These are phyloP conservation scores for Melanostigma gelatinosum DNA, from an alignment of 2,113 vertebrate genomes.

Conservation along the genomic window DNA sequence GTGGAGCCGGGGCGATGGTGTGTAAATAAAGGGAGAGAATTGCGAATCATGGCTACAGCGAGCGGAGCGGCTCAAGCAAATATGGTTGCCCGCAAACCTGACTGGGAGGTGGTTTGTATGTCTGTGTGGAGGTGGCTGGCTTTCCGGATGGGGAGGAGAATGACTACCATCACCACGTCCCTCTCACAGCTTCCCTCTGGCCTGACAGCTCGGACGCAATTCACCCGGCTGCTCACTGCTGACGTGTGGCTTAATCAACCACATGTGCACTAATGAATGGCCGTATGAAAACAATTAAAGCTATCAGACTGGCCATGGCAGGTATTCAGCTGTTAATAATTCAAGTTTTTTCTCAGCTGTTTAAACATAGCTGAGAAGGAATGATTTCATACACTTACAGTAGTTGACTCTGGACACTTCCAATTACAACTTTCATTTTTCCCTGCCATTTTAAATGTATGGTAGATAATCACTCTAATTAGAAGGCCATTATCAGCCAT, in stretches of 20 bases:
- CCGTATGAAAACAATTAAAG: conserved; percentile 67
- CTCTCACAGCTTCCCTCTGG: conserved; percentile 68
- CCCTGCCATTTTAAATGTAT: conserved; percentile 45
- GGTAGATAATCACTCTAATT: conserved; percentile 58
- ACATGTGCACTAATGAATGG: conserved; percentile 59
- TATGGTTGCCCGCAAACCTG: conserved; percentile 92
- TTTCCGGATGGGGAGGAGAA: conserved; percentile 72
- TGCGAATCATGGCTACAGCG: conserved; percentile 87
- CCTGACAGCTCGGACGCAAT: conserved; percentile 84
- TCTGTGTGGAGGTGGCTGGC: conserved; percentile 60
- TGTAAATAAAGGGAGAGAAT: conserved; percentile 95
- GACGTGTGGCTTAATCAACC: conserved; percentile 76
- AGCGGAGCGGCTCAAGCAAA: conserved; percentile 91
- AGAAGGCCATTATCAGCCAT: conserved; percentile 63
- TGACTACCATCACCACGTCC: conserved; percentile 62
- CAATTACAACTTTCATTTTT: conserved; percentile 44
- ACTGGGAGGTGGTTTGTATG: conserved; percentile 83
- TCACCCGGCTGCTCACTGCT: conserved; percentile 83
- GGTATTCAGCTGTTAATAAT: conserved; percentile 52
- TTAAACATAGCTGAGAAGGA: conserved; percentile 44
- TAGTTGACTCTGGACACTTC: conserved; percentile 38
- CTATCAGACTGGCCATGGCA: conserved; percentile 38
- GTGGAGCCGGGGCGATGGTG: conserved; percentile 92
- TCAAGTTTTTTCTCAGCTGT: conserved; percentile 33
- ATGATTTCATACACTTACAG: conserved; percentile 28